Percentiles rank a stretch among this genome's conserved stretches.
These are phyloP conservation scores for Dicaeum eximium DNA, from an alignment of 2,113 vertebrate species.

Conservation along the genomic window DNA sequence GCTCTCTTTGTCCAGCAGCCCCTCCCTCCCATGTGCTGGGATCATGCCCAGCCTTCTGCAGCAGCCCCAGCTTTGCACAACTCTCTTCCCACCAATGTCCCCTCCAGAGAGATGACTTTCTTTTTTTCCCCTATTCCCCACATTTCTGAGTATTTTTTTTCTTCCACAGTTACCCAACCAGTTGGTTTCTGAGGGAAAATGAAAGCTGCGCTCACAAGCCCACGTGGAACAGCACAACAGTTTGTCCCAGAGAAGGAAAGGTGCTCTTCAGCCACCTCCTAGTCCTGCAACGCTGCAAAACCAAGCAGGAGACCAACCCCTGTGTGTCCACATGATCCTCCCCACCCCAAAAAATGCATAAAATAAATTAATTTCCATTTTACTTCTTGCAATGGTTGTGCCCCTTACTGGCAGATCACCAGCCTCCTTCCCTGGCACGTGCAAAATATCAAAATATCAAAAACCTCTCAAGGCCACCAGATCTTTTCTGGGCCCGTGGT, in stretches of 20 bases:
- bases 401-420: neutral
- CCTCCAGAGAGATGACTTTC: neutral
- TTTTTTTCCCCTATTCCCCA: neutral
- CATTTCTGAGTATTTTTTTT: neutral
- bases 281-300: neutral
- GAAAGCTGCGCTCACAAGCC: neutral
- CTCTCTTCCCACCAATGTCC: neutral
- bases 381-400: neutral
- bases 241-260: neutral
- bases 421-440: neutral
- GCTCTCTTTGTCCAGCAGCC: neutral
- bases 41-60: neutral
- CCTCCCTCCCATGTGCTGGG: neutral
- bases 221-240: accelerated
- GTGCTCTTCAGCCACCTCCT: neutral
- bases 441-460: neutral
- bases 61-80: neutral
- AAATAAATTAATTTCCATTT: neutral
- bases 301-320: neutral
- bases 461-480: neutral
- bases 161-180: neutral
- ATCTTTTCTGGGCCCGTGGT: neutral
- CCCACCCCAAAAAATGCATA: accelerated
- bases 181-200: neutral
- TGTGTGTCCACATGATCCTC: neutral